Evolutionary conservation across 2,797 vertebrate genomes (phyloP), one percentile per base, ranked within the genome.

Genomic region (Gymnothorax reevesii): DNA sequence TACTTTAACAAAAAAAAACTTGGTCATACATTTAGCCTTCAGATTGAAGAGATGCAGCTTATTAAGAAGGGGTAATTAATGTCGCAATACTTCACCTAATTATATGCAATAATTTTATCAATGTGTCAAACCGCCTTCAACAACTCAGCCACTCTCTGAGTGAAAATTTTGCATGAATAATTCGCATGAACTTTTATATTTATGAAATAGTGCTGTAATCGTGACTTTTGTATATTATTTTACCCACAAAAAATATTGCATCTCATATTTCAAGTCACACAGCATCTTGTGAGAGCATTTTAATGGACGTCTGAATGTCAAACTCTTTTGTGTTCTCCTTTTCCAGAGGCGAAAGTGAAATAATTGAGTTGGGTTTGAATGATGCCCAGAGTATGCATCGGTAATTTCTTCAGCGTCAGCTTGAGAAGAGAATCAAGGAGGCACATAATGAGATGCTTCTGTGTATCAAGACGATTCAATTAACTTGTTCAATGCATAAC

Each of bases 331-430:
- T 54, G 33, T 85, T 42, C 71, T 60, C 17, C 49, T 64, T 85
- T 77, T 77, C 49, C 49, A 64, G 84, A 79, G 84, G 42, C 73
- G 82, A 52, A 86, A 66, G 57, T 86, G 75, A 80, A 86, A 82
- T 64, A 80, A 82, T 54, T 86, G 75, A 86, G 79, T 52, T 66
- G 77, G 77, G 85, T 54, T 82, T 62, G 57, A 5, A 64, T 82
- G 62, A 80, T 66, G 66, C 60, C 42, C 75, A 82, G 57, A 66
- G 77, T 60, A 64, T 80, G 85, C 73, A 80, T 80, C 82, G 42
- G 57, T 86, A 80, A 86, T 86, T 62, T 85, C 55, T 85, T 80
- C 75, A 15, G 5, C 42, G 13, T 75, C 59, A 20, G 77, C 22
- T 80, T 15, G 33, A 27, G 49, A 17, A 71, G 66, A 73, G 10